Base-by-base conservation (phyloP, 2,113 vertebrate species). In the Silurus asotus region DNA sequence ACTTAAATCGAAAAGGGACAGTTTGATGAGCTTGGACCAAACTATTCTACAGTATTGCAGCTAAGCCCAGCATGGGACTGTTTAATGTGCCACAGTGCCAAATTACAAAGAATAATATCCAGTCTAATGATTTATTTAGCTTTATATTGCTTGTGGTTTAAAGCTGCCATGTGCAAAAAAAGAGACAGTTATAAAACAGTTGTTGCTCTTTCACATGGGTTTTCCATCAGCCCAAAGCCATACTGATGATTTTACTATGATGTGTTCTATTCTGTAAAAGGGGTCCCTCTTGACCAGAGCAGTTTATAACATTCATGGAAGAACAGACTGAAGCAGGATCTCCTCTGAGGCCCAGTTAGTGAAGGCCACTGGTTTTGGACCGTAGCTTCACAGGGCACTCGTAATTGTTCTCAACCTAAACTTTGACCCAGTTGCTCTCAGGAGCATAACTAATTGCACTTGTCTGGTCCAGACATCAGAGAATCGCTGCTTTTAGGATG, bases 171-270 rank as follows among this genome's bases (percentile, higher is more conserved):
- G 67, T 81, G 85, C 19, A 87, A 86, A 88, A 88, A 70, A 15
- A 17, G 53, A 72, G 78, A 82, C 8, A 14, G 88, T 80, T 70
- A 82, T 89, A 88, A 88, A 88, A 81, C 86, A 84, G 76, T 82
- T 85, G 86, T 84, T 87, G 80, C 84, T 49, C 37, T 85, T 83
- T 80, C 62, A 55, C 81, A 82, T 89, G 88, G 86, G 67, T 88
- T 90, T 91, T 86, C 84, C 88, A 91, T 91, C 89, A 90, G 87
- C 83, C 84, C 48, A 53, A 55, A 59, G 65, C 56, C 84, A 89
- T 88, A 78, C 81, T 64, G 79, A 81, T 79, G 56, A 80, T 88
- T 87, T 88, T 87, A 86, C 85, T 82, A 86, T 87, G 83, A 91
- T 84, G 88, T 90, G 80, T 79, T 90, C 81, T 45, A 81, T 86